These are phyloP conservation scores for Tiliacea citrago DNA, from an alignment of 2,888 invertebrate species.

Conservation along the genomic window DNA sequence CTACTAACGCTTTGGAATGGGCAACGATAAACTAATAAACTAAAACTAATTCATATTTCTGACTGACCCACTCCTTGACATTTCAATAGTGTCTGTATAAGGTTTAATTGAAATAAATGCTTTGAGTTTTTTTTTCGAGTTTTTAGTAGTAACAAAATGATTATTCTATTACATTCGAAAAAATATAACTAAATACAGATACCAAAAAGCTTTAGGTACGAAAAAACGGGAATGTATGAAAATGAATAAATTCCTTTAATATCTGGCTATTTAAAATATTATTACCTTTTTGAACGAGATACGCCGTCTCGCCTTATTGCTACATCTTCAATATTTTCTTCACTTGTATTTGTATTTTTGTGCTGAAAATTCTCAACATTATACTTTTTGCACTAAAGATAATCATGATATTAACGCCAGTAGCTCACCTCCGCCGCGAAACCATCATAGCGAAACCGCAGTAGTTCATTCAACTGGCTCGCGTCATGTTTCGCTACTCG, in stretches of 20 bases:
- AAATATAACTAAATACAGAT: slow-evolving; percentile 6
- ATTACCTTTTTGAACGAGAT: slow-evolving; percentile 25
- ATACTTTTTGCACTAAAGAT: neutral
- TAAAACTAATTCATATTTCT: too few relatives aligned
- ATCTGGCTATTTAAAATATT: slow-evolving; percentile 30
- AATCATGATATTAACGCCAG: too few relatives aligned
- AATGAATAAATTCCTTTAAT: slow-evolving; percentile 39
- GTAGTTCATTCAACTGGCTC: too few relatives aligned
- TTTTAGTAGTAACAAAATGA: neutral
- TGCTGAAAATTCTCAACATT: neutral
- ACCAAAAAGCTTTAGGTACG: slow-evolving; percentile 2
- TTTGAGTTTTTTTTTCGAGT: too few relatives aligned
- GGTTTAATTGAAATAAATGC: too few relatives aligned
- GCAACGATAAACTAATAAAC: too few relatives aligned
- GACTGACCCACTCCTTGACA: too few relatives aligned
- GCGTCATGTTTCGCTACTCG: too few relatives aligned
- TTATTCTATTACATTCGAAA: slow-evolving; percentile 10
- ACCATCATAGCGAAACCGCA: too few relatives aligned
- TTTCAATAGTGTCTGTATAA: too few relatives aligned
- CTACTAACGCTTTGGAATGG: too few relatives aligned
- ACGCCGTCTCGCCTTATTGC: slow-evolving; percentile 20
- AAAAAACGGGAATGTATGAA: slow-evolving; percentile 6
- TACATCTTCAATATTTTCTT: slow-evolving; percentile 14
- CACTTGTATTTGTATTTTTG: neutral
- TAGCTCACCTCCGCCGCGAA: too few relatives aligned